Percentiles rank a stretch among this genome's conserved stretches.
Evolutionary conservation across 2,797 vertebrate species (phyloP).

Genomic region (Aeoliscus strigatus): DNA sequence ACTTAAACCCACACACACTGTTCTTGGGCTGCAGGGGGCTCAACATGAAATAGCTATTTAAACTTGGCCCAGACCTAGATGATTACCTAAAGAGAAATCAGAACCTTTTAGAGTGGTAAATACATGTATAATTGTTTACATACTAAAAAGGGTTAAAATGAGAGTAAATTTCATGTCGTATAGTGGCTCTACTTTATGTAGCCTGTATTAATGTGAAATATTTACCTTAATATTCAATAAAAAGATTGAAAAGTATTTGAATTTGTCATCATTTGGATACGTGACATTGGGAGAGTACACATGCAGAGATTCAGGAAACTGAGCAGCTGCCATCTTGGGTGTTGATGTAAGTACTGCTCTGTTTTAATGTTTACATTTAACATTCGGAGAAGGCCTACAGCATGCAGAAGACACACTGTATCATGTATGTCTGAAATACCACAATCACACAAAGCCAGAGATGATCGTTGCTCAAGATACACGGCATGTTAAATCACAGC

Average conservation of each 20-base stretch:
- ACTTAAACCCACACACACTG: constrained; percentile 84
- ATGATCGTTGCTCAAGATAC: too few species aligned
- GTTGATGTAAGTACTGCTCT: too few species aligned
- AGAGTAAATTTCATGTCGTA: constrained; percentile 98
- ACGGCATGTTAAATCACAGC: too few species aligned
- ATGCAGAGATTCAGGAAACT: too few species aligned
- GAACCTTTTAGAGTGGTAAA: constrained; percentile 93
- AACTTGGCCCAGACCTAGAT: constrained; percentile 89
- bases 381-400: too few species aligned
- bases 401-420: too few species aligned
- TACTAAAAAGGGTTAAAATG: constrained; percentile 95
- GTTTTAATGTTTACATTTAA: too few species aligned
- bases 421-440: too few species aligned
- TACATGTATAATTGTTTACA: constrained; percentile 99
- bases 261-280: too few species aligned
- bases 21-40: constrained; percentile 87
- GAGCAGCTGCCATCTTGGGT: too few species aligned
- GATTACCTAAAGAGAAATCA: constrained; percentile 85
- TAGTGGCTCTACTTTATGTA: constrained; percentile 99
- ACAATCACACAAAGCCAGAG: too few species aligned
- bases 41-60: constrained; percentile 89
- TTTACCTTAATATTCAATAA: constrained; percentile 99
- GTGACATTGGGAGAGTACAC: too few species aligned
- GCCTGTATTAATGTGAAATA: constrained; percentile 99
- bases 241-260: constrained; percentile 79